phyloP scores from a whole-genome alignment of 2,888 invertebrate genomes.

The Protophormia terraenovae region DNA sequence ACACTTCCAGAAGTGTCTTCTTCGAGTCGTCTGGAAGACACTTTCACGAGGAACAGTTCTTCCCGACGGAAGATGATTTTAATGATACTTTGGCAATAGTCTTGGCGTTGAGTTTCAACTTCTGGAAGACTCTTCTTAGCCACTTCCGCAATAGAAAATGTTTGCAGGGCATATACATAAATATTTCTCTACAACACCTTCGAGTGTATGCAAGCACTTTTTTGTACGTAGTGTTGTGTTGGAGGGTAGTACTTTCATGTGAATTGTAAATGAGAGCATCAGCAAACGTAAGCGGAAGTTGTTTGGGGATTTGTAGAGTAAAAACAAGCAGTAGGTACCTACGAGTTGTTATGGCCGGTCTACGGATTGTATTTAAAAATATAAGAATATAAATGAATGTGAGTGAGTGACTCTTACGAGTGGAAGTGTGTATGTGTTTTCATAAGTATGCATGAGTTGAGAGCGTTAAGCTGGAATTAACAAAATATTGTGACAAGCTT shows the following conservation, averaged over 20 bases:
- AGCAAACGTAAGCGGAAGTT: constrained; percentile 42
- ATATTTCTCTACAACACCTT: constrained; percentile 52
- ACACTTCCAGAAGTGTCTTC: too few relatives aligned
- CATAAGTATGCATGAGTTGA: constrained; percentile 56
- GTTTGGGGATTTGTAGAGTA: constrained; percentile 17
- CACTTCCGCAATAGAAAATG: background rate
- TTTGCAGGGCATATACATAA: too few relatives aligned
- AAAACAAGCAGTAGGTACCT: background rate
- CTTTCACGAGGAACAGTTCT: too few relatives aligned
- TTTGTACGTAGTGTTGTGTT: background rate
- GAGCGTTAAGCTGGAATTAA: constrained; percentile 71
- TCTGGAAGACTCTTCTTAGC: too few relatives aligned
- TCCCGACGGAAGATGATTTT: too few relatives aligned
- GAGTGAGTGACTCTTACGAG: background rate
- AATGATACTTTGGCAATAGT: too few relatives aligned
- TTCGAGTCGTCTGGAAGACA: too few relatives aligned
- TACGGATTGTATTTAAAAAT: background rate
- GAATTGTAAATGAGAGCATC: constrained; percentile 30
- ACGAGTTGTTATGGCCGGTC: background rate
- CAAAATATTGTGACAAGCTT: constrained; percentile 71
- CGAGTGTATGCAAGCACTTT: constrained; percentile 22
- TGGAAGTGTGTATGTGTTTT: constrained; percentile 15
- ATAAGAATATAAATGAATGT: constrained; percentile 20
- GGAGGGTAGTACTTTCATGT: constrained; percentile 1
- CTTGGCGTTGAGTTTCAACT: too few relatives aligned